Conservation (phyloP, 2,888 invertebrate genomes). For the Oithona nana region DNA sequence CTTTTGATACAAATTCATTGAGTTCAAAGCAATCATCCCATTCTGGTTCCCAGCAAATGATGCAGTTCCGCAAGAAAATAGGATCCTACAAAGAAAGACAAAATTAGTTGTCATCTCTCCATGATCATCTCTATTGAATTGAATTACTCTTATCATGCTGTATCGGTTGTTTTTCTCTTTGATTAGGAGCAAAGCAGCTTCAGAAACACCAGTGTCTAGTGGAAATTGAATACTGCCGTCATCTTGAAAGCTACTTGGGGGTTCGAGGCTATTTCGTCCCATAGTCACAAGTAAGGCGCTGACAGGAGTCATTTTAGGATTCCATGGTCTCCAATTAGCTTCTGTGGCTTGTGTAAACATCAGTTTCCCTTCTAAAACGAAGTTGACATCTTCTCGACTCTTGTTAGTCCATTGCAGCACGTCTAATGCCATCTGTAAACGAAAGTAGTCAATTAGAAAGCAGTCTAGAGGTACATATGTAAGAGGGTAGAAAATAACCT, state of each 20-base stretch:
- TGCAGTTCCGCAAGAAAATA: slow-evolving; percentile 69
- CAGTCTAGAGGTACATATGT: background rate
- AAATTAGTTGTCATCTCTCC: too few species aligned
- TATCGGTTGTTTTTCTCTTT: slow-evolving; percentile 15
- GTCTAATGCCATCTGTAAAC: slow-evolving; percentile 59
- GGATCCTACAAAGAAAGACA: slow-evolving; percentile 52
- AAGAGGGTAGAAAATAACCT: slow-evolving; percentile 31
- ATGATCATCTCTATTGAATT: too few species aligned
- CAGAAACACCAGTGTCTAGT: background rate
- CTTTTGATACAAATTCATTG: slow-evolving; percentile 66
- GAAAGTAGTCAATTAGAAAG: slow-evolving; percentile 12
- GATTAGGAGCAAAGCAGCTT: slow-evolving; percentile 13
- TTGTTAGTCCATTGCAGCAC: slow-evolving; percentile 74
- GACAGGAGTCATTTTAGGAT: slow-evolving; percentile 3
- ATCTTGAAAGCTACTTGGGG: slow-evolving; percentile 46
- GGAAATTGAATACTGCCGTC: slow-evolving; percentile 8
- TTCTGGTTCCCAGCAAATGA: slow-evolving; percentile 72
- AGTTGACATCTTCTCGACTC: slow-evolving; percentile 62
- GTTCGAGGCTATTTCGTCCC: slow-evolving; percentile 5
- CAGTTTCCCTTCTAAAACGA: slow-evolving; percentile 71
- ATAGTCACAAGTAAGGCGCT: slow-evolving; percentile 6
- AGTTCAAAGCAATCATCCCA: slow-evolving; percentile 76
- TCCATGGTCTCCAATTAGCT: slow-evolving; percentile 14
- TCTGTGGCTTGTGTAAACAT: slow-evolving; percentile 40
- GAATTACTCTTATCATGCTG: slow-evolving; percentile 11